These are phyloP conservation scores for Drosophila crucigera DNA, from an alignment of 2,888 invertebrate genomes.

Conservation along the genomic window DNA sequence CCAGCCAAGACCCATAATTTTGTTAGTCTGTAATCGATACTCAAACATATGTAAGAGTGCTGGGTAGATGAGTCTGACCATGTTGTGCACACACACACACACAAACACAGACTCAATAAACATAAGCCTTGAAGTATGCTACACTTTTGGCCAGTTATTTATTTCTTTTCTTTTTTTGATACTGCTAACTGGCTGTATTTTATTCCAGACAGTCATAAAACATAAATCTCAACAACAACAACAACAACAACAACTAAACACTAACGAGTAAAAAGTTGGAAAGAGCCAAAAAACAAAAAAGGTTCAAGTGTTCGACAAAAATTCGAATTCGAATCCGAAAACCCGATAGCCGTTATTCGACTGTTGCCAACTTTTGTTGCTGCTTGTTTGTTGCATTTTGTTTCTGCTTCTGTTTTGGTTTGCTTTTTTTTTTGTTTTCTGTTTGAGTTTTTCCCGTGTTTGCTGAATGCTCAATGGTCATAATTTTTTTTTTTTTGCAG, in stretches of 20 bases:
- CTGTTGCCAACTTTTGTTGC: constrained; percentile 37
- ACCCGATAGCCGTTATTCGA: constrained; percentile 11
- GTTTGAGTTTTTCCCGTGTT: constrained; percentile 51
- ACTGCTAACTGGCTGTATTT: constrained; percentile 30
- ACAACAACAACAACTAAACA: constrained; percentile 30
- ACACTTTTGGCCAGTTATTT: constrained; percentile 10
- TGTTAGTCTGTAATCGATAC: constrained; percentile 32
- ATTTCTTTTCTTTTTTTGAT: neutral
- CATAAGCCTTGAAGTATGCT: constrained; percentile 23
- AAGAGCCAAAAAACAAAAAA: constrained; percentile 6
- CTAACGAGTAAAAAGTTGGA: constrained; percentile 51
- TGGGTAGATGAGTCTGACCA: neutral
- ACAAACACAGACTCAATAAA: neutral
- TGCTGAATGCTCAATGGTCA: constrained; percentile 63
- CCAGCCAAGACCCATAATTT: constrained; percentile 15
- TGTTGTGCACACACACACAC: constrained; percentile 3
- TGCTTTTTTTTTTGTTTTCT: neutral
- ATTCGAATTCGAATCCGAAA: constrained; percentile 35
- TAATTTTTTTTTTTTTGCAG: constrained; percentile 38
- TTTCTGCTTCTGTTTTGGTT: constrained; percentile 18
- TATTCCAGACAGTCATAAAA: constrained; percentile 61
- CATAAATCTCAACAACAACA: constrained; percentile 60
- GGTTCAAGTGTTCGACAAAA: constrained; percentile 39
- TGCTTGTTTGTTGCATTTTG: constrained; percentile 15
- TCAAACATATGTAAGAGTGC: constrained; percentile 7